Base-by-base conservation (phyloP, 2,888 invertebrate genomes). In the Mimumesa dahlbomi region DNA sequence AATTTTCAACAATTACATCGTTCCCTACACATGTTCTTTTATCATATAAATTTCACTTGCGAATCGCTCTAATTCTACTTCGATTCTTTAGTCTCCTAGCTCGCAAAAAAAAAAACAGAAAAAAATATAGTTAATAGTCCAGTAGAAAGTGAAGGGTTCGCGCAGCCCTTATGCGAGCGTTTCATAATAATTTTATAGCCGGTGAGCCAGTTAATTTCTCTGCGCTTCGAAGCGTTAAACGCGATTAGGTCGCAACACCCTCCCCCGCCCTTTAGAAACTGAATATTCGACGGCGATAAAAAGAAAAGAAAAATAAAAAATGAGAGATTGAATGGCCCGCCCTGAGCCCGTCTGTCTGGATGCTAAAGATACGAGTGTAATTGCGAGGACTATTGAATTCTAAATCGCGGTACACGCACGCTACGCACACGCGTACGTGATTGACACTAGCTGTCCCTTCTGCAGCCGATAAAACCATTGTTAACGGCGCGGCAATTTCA, bases 161-260 rank as follows among this genome's bases (percentile, higher is more conserved):
- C 42, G 22, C 7, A 50, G 52, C 43, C 38, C 54, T 29, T 50
- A 54, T 66, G 58, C 46, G 63, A 64, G 45, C 63, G 76, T 82
- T 82, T 81, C 72, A 76, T 75, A 75, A 79, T 81, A 80, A 84
- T 85, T 85, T 84, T 72, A 82, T 77, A 79, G 80, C 74, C 79
- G 75, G 56, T 75, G 81, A 82, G 82, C 80, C 81, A 81, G 79
- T 79, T 86, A 84, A 86, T 86, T 85, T 85, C 80, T 80, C 76
- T 80, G 79, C 79, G 79, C 84, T 73, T 36, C 77, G 79, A 75
- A 74, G 82, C 83, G 82, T 82, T 76, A 84, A 86, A 86, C 73
- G 78, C 82, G 86, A 86, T 86, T 86, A 86, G 78, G 76, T 77
- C 67, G 77, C 77, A 68, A 69, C 70, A 64, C 58, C 48, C 67